Conservation (phyloP, 2,888 invertebrate genomes). For the Penaeus monodon region DNA sequence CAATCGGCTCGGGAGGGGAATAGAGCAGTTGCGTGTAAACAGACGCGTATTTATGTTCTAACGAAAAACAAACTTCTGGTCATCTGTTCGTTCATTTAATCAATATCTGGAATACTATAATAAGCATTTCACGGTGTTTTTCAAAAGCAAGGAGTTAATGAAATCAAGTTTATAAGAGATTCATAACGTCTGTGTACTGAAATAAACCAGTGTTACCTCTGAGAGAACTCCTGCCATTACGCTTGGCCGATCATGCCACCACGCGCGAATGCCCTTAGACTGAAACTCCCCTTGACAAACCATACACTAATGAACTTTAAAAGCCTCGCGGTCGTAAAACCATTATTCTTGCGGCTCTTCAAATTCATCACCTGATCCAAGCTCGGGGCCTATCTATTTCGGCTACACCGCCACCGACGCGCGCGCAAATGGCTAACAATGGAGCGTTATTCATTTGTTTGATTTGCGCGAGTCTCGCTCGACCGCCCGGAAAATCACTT, state of each 20-base stretch:
- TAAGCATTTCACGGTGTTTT: too few relatives aligned
- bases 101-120: too few relatives aligned
- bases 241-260: slow-evolving; percentile 6
- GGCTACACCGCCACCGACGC: slow-evolving; percentile 18
- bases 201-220: too few relatives aligned
- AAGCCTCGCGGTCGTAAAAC: not conserved
- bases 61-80: too few relatives aligned
- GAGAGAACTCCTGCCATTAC: not conserved
- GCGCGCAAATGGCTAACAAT: slow-evolving; percentile 50
- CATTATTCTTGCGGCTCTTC: slow-evolving; percentile 22
- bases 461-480: slow-evolving; percentile 25
- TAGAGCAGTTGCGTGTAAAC: too few relatives aligned
- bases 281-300: slow-evolving; percentile 11
- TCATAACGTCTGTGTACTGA: too few relatives aligned
- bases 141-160: too few relatives aligned
- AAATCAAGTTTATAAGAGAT: too few relatives aligned
- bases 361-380: slow-evolving; percentile 27
- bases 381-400: slow-evolving; percentile 11
- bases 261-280: not conserved
- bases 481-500: slow-evolving; percentile 49
- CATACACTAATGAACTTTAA: not conserved
- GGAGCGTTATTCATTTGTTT: slow-evolving; percentile 50
- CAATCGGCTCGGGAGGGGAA: too few relatives aligned
- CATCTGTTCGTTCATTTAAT: too few relatives aligned
- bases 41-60: too few relatives aligned